phyloP scores from a whole-genome alignment of 2,888 invertebrate genomes.

The Melinopterus prodromus region DNA sequence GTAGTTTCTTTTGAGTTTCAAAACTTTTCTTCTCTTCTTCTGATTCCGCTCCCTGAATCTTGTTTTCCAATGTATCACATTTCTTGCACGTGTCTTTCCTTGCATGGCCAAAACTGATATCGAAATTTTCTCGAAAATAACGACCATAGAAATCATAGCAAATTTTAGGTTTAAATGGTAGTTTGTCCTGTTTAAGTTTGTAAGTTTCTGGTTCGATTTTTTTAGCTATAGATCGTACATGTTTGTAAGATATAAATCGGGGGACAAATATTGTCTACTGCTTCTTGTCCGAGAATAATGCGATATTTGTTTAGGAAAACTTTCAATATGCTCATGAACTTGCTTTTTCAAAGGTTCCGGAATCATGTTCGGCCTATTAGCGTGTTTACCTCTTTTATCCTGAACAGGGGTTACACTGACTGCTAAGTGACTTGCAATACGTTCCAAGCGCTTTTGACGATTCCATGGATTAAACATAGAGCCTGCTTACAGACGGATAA shows the following conservation, averaged over 20 bases:
- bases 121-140: too few species aligned
- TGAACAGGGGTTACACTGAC: constrained; percentile 5
- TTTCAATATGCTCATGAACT: constrained; percentile 16
- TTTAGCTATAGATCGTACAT: constrained; percentile 28
- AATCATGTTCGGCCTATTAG: constrained; percentile 28
- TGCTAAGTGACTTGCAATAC: constrained; percentile 11
- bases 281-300: constrained; percentile 17
- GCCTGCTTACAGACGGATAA: constrained; percentile 15
- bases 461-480: constrained; percentile 13
- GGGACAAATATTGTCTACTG: constrained; percentile 21
- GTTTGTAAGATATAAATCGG: constrained; percentile 27
- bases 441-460: constrained; percentile 23
- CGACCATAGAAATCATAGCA: too few species aligned
- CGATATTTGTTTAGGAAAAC: constrained; percentile 15
- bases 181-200: background rate
- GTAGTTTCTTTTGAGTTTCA: too few species aligned
- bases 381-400: constrained; percentile 20
- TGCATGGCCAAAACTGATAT: too few species aligned
- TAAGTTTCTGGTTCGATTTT: background rate
- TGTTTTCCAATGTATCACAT: too few species aligned
- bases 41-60: too few species aligned
- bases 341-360: constrained; percentile 14
- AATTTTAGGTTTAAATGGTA: too few species aligned
- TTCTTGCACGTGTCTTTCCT: too few species aligned
- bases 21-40: too few species aligned